Evolutionary conservation across 2,113 vertebrate genomes (phyloP), one percentile per base, ranked within the genome.

Genomic region (Hemiprocne comata): DNA sequence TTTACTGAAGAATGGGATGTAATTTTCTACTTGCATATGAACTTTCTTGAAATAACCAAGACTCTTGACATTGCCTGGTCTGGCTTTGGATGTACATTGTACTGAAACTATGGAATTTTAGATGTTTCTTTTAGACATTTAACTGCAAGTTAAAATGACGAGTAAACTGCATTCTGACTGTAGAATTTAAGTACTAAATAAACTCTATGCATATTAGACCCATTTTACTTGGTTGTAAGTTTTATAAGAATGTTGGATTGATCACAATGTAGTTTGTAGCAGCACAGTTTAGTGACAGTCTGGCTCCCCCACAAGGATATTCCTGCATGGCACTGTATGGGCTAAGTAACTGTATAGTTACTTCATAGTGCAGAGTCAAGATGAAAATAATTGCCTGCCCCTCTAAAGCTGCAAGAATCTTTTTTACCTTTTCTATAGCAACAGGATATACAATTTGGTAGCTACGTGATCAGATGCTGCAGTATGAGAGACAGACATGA

Each of bases 101-200:
- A 95, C 40, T 82, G 65, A 94, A 95, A 77, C 64, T 13, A 73
- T 76, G 60, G 65, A 69, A 82, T 53, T 89, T 64, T 81, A 87
- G 76, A 58, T 1, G 46, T 40, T 82, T 80, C 85, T 89, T 80
- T 79, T 75, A 70, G 81, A 77, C 50, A 65, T 28, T 71, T 92
- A 93, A 82, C 61, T 85, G 90, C 95, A 70, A 92, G 80, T 78
- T 84, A 81, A 95, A 93, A 67, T 40, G 6, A 23, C 92, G 97
- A 93, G 83, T 91, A 48, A 78, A 86, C 46, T 89, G 72, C 91
- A 86, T 96, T 94, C 89, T 96, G 85, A 95, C 87, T 97, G 94
- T 97, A 97, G 95, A 95, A 92, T 76, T 80, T 40, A 50, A 93
- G 61, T 92, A 91, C 91, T 94, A 97, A 98, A 98, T 98, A 98